Conservation (phyloP, 2,113 vertebrate genomes). For the Aramus guarauna region DNA sequence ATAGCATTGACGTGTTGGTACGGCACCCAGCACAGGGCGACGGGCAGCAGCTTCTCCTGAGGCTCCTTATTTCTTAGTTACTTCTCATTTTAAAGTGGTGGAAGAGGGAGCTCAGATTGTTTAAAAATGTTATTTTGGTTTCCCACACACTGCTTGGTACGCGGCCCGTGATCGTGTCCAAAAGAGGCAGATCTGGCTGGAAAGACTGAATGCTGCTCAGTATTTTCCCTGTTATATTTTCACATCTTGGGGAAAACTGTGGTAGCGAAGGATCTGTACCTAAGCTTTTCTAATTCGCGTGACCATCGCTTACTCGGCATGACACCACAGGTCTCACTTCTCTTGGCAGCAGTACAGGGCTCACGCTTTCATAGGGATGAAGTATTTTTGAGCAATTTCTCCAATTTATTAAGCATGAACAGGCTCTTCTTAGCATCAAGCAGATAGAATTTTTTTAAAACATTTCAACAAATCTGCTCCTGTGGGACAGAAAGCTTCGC, state of each 20-base stretch:
- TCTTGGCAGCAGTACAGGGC: constrained; percentile 60
- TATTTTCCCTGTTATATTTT: constrained; percentile 46
- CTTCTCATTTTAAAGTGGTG: background rate
- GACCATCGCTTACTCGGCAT: constrained; percentile 35
- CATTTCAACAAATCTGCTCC: constrained; percentile 58
- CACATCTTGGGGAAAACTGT: constrained; percentile 21
- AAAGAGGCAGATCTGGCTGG: constrained; percentile 41
- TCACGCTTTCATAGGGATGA: constrained; percentile 33
- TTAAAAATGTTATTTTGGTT: constrained; percentile 29
- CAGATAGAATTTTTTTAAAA: constrained; percentile 15
- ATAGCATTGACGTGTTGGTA: background rate
- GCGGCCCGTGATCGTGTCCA: background rate
- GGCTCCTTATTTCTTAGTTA: background rate
- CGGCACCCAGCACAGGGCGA: background rate
- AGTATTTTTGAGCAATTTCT: constrained; percentile 48
- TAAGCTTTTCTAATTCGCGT: constrained; percentile 33
- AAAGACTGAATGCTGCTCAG: constrained; percentile 14
- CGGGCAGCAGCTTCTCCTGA: background rate
- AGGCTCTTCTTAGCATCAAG: constrained; percentile 17
- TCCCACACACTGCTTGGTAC: background rate
- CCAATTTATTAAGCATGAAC: constrained; percentile 52
- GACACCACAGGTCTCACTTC: constrained; percentile 58
- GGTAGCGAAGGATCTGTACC: background rate
- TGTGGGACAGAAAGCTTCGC: background rate
- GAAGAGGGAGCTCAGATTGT: background rate